Evolutionary conservation across 2,888 invertebrate species (phyloP).

Genomic region (Nomada ruficornis): DNA sequence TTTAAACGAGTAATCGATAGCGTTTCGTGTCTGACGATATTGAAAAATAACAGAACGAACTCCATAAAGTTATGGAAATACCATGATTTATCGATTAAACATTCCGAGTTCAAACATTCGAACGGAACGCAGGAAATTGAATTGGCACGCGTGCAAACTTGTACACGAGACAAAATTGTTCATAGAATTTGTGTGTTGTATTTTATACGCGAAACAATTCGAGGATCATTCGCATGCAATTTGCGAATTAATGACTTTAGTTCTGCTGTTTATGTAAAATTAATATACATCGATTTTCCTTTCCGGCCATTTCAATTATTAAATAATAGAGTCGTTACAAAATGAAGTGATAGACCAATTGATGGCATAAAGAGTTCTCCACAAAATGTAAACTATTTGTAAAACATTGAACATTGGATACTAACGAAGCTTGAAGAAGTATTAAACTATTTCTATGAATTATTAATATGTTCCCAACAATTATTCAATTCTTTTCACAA

Average conservation of each 20-base stretch:
- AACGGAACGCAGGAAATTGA: neutral
- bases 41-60: conserved; percentile 1
- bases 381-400: too few relatives aligned
- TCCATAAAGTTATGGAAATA: neutral
- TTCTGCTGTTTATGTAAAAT: too few relatives aligned
- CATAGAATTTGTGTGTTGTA: neutral
- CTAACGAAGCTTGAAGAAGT: too few relatives aligned
- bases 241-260: neutral
- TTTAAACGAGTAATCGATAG: conserved; percentile 40
- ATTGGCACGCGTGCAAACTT: neutral
- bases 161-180: neutral
- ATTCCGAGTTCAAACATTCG: neutral
- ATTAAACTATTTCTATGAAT: too few relatives aligned
- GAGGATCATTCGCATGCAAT: neutral
- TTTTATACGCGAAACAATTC: neutral
- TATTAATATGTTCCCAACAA: too few relatives aligned
- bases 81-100: neutral
- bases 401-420: too few relatives aligned
- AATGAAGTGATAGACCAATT: too few relatives aligned
- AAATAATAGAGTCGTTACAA: too few relatives aligned
- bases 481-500: too few relatives aligned
- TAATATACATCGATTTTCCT: too few relatives aligned
- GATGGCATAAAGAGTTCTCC: too few relatives aligned
- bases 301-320: too few relatives aligned
- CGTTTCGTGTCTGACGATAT: neutral